phyloP scores from a whole-genome alignment of 1,140 invertebrate genomes.

The Carcinoscorpius rotundicauda region DNA sequence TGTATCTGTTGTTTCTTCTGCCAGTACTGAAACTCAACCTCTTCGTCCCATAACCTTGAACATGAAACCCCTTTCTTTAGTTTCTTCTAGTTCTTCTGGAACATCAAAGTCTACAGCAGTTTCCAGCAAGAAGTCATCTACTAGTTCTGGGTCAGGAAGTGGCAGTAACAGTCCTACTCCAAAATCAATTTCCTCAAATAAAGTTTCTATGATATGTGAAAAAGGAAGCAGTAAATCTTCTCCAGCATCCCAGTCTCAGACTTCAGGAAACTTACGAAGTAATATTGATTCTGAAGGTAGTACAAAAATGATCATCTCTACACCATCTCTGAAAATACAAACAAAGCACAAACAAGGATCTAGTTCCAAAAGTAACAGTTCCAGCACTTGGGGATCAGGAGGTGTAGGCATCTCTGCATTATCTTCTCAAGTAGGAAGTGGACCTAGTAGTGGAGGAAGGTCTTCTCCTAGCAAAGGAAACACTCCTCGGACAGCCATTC shows the following conservation, averaged over 20 bases:
- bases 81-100: constrained; percentile 7
- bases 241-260: constrained; percentile 11
- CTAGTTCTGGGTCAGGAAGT: constrained; percentile 5
- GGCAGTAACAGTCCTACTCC: constrained; percentile 11
- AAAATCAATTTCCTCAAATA: neutral
- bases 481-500: constrained; percentile 7
- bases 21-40: constrained; percentile 13
- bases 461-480: constrained; percentile 20
- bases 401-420: too few relatives aligned
- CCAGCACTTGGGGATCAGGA: neutral
- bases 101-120: constrained; percentile 15
- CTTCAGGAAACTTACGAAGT: constrained; percentile 3
- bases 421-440: too few relatives aligned
- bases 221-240: constrained; percentile 14
- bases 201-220: constrained; percentile 1
- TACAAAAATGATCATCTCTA: neutral
- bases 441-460: constrained; percentile 5
- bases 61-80: constrained; percentile 15
- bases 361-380: constrained; percentile 12
- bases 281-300: constrained; percentile 7
- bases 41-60: constrained; percentile 21
- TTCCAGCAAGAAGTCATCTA: constrained; percentile 11
- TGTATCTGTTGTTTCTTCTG: constrained; percentile 4
- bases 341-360: constrained; percentile 18
- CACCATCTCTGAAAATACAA: constrained; percentile 12